These are phyloP conservation scores for Lithobates sylvaticus DNA, from an alignment of 2,797 vertebrate species.

Conservation along the genomic window DNA sequence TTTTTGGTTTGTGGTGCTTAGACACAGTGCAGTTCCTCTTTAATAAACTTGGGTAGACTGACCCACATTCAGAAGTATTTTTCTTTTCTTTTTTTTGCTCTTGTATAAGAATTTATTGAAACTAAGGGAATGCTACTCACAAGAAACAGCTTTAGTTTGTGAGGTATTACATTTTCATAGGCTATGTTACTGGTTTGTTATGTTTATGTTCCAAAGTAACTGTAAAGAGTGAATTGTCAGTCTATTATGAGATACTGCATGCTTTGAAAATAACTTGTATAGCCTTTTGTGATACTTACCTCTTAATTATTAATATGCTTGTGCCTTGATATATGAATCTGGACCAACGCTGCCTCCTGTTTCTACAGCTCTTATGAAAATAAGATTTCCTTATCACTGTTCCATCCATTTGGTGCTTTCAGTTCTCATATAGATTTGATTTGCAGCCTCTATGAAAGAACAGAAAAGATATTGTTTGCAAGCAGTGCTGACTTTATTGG, in stretches of 20 bases:
- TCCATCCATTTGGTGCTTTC: conserved; percentile 68
- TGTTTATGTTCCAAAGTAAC: conserved; percentile 23
- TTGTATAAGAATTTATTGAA: not conserved
- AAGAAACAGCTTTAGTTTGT: conserved; percentile 6
- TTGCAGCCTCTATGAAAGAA: conserved; percentile 71
- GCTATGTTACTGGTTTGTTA: conserved; percentile 1
- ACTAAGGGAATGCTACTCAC: not conserved
- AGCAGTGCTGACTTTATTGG: conserved; percentile 67
- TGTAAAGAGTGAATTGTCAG: conserved; percentile 21
- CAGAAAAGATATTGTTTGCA: conserved; percentile 66
- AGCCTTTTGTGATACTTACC: conserved; percentile 33
- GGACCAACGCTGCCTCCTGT: conserved; percentile 42
- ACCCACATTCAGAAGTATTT: not conserved
- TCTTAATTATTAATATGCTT: conserved; percentile 50
- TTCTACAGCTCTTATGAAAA: conserved; percentile 58
- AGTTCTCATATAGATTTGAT: conserved; percentile 73
- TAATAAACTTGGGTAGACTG: not conserved
- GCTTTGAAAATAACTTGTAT: conserved; percentile 21
- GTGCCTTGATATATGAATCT: conserved; percentile 52
- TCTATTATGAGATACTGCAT: conserved; percentile 25
- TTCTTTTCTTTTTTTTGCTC: not conserved
- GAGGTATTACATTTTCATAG: conserved; percentile 19
- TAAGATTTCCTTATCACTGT: conserved; percentile 59
- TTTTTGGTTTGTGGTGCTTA: too few relatives aligned
- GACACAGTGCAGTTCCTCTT: too few relatives aligned